Base-by-base conservation (phyloP, 2,888 invertebrate genomes). In the Dendrolimus pini region DNA sequence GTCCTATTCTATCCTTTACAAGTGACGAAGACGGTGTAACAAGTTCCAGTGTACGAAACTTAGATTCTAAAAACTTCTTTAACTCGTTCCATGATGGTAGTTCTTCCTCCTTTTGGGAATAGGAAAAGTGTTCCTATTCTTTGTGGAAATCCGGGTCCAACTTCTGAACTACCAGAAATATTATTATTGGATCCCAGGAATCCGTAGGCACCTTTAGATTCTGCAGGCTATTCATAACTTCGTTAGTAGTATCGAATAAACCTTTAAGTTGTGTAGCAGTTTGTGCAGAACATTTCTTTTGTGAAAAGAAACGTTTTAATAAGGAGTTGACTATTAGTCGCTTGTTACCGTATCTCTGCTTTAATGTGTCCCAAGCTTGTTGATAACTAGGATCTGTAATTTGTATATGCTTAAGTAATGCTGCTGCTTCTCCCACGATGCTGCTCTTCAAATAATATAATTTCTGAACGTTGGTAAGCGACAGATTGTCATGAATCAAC, bases 401-500 rank as follows among this genome's bases (percentile, higher is more conserved):
- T 55, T 61, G 58, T 10, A 61, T 57, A 41, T 55, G 61, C 1
- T 58, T 59, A 1, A 59, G n/a, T 57, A 60, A 57, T 2, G 57
- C 2, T 42, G 42, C 58, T 18, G 60, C 60, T 57, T 61, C 58
- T 0, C 61, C 63, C 1, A 54, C 54, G 9, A 60, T n/a, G 41
- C 58, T 62, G 9, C 52, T 55, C 41, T 62, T 60, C 47, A 62
- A 55, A 18, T 62, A 60, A 9, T 59, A 58, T 12, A 63, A 52
- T 55, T 59, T 63, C 42, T 62, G 53, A n/a, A 62, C 60, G 1
- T 59, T 54, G 47, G 12, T 52, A 9, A 61, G 9, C 9, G 41
- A n/a, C 10, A 53, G 18, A 41, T 58, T 57, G 6, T 61, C 30
- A 56, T 59, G 60, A 1, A 60, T 56, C 14, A 63, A 14, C 0